A percentile compares a stretch with the other conserved stretches of the same genome.
Conservation (phyloP, 2,113 vertebrate genomes). For the Kobus ellipsiprymnus region DNA sequence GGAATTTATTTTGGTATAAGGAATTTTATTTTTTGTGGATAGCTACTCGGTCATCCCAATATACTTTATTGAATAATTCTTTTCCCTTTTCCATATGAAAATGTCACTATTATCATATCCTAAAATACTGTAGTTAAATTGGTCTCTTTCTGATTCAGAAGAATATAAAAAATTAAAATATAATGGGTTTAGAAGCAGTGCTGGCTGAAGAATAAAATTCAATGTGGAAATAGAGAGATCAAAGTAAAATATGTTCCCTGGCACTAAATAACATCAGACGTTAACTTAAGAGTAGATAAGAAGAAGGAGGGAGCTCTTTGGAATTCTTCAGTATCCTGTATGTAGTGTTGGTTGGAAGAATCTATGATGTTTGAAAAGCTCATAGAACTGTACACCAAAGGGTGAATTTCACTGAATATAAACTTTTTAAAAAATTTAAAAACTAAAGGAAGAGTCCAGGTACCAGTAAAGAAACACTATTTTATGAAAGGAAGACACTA, state of each 20-base stretch:
- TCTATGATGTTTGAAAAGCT: background rate
- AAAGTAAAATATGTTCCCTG: background rate
- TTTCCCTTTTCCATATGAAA: background rate
- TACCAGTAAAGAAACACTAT: background rate
- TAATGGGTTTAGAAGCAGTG: background rate
- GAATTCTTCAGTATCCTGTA: background rate
- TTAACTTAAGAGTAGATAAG: background rate
- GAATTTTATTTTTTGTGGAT: background rate
- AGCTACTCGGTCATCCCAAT: background rate
- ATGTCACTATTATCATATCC: background rate
- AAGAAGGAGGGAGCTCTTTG: background rate
- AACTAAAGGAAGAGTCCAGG: background rate
- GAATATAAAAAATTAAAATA: background rate
- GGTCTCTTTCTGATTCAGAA: background rate
- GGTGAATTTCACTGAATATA: background rate
- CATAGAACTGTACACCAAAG: background rate
- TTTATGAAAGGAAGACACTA: background rate
- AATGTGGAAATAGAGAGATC: background rate
- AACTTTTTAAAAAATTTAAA: background rate
- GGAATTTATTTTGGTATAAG: constrained; percentile 20
- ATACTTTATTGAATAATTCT: background rate
- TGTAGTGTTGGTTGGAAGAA: background rate
- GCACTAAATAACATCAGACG: background rate
- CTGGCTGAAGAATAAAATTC: background rate
- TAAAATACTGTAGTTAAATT: background rate